Base-by-base conservation (phyloP, 2,888 invertebrate genomes). In the Parapristionchus giblindavisi region DNA sequence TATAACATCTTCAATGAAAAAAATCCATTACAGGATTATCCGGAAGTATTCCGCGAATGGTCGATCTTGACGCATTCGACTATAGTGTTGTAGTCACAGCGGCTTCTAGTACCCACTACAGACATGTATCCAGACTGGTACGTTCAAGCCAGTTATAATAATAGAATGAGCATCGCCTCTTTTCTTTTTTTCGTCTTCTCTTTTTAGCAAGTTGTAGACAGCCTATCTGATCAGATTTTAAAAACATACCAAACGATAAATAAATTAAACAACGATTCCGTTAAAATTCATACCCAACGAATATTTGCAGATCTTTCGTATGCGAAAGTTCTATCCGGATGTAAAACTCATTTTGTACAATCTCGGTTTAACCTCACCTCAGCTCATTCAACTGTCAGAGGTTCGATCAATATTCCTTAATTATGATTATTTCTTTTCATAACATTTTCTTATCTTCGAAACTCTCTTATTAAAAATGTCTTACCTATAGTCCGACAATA, bases 31-130 rank as follows among this genome's bases (percentile, higher is more conserved):
- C n/a, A n/a, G n/a, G n/a, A n/a, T n/a, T n/a, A n/a, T n/a, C n/a
- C n/a, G n/a, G n/a, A n/a, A n/a, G n/a, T n/a, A n/a, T n/a, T n/a
- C n/a, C n/a, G n/a, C n/a, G n/a, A n/a, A n/a, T n/a, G n/a, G 34
- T 63, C 8, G 63, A 63, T 36, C 34, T 34, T 17, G 73, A 73
- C 5, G 29, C 40, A 4, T 61, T 73, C 6, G 73, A 73, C 8
- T 61, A 24, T 14, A 36, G 60, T 14, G 73, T 61, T 11, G 61
- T 73, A 5, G 73, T 73, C 5, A 61, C 51, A 11, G 73, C 73
- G 1, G 73, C 73, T 1, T 73, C 73, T 0, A 29, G 43, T 11
- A 29, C 32, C 17, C 52, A 52, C 34, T 73, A 48, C 61, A 21
- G 43, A 1, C 60, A 73, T 5, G 34, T 43, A n/a, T 21, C 48